These are phyloP conservation scores for Colistium nudipinnis DNA, from an alignment of 2,113 vertebrate genomes.

Conservation along the genomic window DNA sequence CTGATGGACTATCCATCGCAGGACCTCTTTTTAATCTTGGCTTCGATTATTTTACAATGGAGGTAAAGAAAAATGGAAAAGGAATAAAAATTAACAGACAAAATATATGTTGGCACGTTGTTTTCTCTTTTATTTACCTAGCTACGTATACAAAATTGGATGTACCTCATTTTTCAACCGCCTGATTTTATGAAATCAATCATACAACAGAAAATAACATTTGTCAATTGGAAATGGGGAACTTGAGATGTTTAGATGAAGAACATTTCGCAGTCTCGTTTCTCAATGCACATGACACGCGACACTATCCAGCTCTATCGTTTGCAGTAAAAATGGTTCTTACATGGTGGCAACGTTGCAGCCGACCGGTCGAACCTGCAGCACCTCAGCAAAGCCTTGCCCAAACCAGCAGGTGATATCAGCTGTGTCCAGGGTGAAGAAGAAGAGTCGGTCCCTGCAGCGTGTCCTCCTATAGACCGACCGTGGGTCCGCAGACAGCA, in stretches of 20 bases:
- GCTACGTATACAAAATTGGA: too few relatives aligned
- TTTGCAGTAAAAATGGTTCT: neutral
- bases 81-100: too few relatives aligned
- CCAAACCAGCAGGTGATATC: conserved; percentile 92
- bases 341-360: neutral
- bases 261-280: conserved; percentile 3
- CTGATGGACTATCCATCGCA: too few relatives aligned
- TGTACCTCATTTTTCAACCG: neutral
- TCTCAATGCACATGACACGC: neutral
- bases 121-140: too few relatives aligned
- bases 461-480: conserved; percentile 87
- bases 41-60: too few relatives aligned
- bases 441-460: conserved; percentile 85
- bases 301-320: neutral
- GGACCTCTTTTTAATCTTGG: too few relatives aligned
- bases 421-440: conserved; percentile 83
- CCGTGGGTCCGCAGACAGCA: conserved; percentile 88
- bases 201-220: neutral
- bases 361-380: conserved; percentile 78
- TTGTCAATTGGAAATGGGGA: neutral
- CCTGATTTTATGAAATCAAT: neutral
- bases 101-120: too few relatives aligned
- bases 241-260: neutral
- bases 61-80: too few relatives aligned
- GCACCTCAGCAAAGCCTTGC: conserved; percentile 86